Evolutionary conservation across 2,888 invertebrate species (phyloP).

Genomic region (Habroteleia sp.): DNA sequence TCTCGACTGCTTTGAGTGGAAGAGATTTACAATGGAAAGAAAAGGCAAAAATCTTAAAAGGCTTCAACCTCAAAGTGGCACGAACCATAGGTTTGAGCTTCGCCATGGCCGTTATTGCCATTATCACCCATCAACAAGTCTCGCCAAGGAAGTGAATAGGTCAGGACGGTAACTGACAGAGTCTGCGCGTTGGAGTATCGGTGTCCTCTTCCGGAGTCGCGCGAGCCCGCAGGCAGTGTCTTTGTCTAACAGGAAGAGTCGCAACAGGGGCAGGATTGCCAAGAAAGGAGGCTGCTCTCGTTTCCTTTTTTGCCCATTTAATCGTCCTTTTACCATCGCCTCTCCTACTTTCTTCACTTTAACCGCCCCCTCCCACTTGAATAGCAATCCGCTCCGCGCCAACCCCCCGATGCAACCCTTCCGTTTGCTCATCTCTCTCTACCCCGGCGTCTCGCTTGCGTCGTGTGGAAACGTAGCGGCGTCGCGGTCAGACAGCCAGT

Average conservation of each 20-base stretch:
- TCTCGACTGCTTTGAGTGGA: too few species aligned
- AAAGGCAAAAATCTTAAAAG: too few species aligned
- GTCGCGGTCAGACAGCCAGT: conserved; percentile 75
- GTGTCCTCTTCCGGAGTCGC: conserved; percentile 6
- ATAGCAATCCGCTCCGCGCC: conserved; percentile 55
- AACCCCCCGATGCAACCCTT: conserved; percentile 59
- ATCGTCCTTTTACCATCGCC: conserved; percentile 50
- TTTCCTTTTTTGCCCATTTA: conserved; percentile 43
- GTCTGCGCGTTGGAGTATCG: conserved; percentile 53
- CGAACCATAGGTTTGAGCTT: neutral
- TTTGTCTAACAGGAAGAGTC: conserved; percentile 26
- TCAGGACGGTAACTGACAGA: conserved; percentile 45
- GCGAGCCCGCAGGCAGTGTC: neutral
- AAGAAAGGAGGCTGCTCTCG: conserved; percentile 30
- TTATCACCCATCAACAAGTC: conserved; percentile 65
- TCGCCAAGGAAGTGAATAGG: conserved; percentile 59
- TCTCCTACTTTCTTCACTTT: conserved; percentile 46
- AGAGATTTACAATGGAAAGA: too few species aligned
- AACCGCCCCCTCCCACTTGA: conserved; percentile 44
- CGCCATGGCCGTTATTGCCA: conserved; percentile 34
- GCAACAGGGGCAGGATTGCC: conserved; percentile 26
- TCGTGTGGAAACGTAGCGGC: conserved; percentile 72
- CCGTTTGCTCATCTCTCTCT: conserved; percentile 61
- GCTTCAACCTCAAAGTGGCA: too few species aligned
- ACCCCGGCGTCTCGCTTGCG: conserved; percentile 69